Evolutionary conservation across 2,888 invertebrate genomes (phyloP), one percentile per base, ranked within the genome.

Genomic region (Spicauda simplicius): DNA sequence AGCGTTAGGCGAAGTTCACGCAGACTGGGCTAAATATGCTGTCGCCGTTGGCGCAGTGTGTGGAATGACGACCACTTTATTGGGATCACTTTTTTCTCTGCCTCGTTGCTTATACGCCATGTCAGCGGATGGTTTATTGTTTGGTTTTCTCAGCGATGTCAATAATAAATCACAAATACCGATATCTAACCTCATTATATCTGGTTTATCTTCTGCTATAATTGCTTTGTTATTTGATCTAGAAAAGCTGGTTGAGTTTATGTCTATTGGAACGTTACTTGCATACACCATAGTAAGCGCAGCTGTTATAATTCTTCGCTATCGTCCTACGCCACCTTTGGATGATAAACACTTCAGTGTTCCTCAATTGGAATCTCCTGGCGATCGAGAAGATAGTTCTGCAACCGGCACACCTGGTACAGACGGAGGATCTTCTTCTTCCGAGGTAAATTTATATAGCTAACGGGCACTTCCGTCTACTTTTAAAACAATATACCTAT

Each of bases 211-310:
- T 30, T 96, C 97, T 58, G 97, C 97, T 0, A 66, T 97, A 0
- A 96, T 98, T 72, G 98, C 98, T 5, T 87, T 98, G 52, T 84
- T 98, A 48, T 97, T 98, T 79, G 98, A 98, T 86, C 94, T 98
- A 74, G 96, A 97, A 76, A 97, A 97, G 74, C 91, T 98, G 53
- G 98, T 98, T 0, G 98, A 98, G 82, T 98, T 98, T 82, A 98
- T 98, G 97, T 98, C 98, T 1, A 98, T 98, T 78, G 97, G 97
- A 0, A 97, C 97, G 0, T 91, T 98, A 61, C 86, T 97, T 76
- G 97, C 98, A 0, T 98, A 98, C 83, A 98, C 98, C 1, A 97
- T 98, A 71, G 98, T 98, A 3, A 97, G 98, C 72, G 97, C 97
- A 14, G 96, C 97, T 70, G 97, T 98, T 7, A 97, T 98, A 64